Evolutionary conservation across 2,797 vertebrate genomes (phyloP), one percentile per base, ranked within the genome.

Genomic region (Trematomus bernacchii): DNA sequence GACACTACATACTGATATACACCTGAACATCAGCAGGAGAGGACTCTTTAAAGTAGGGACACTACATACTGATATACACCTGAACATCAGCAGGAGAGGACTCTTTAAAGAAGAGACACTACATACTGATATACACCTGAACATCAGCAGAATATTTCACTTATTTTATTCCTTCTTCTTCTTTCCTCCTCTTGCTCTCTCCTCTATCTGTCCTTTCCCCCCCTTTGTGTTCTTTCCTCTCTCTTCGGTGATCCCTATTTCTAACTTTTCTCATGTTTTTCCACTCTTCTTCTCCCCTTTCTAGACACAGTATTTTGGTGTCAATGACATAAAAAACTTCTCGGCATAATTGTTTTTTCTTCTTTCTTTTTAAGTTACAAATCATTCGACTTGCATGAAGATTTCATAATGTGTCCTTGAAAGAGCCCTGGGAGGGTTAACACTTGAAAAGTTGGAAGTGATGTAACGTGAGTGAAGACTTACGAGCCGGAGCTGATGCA

Each of bases 351-450:
- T 52, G 10, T 64, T 19, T 15, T 71, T 65, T 61, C 63, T 71
- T 77, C 42, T 15, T 71, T 61, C 51, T 60, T 71, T 77, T 52
- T 43, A 61, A 75, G 76, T n/a, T 55, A 47, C 47, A 53, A 65
- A 72, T 85, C 66, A 60, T 73, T 46, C 71, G 51, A 70, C 44
- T 79, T 82, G 74, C 66, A 53, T 43, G 4, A 58, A 63, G 61
- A 74, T 84, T 87, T 83, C 70, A 48, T 76, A 80, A 74, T 65
- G 61, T 27, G 79, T 83, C 87, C 87, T 89, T 87, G 79, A 33
- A 84, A 42, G 59, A 80, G 16, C 6, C 64, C 18, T 1, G 0
- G 21, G 72, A 73, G 72, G 47, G 11, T 50, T 63, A 33, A 37
- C 55, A 40, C 61, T 64, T 50, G 46, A 48, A 66, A 76, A 75